Base-by-base conservation (phyloP, 2,113 vertebrate genomes). In the Caloenas nicobarica region DNA sequence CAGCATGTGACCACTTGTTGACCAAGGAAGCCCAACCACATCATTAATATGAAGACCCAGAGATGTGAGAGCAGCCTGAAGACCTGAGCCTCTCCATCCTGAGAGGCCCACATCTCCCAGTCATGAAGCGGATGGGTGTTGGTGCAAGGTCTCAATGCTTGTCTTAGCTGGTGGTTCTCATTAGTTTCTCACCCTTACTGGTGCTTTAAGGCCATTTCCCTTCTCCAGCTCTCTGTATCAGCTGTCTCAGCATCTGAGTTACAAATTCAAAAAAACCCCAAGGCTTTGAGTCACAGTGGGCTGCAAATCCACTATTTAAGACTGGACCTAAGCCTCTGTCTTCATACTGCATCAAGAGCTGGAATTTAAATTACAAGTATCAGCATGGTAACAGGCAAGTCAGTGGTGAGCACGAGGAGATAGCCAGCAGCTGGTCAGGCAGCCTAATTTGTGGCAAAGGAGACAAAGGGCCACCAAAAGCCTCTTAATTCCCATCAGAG, bases 201-300 rank as follows among this genome's bases (percentile, higher is more conserved):
- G 10, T 34, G 13, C 18, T 73, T 69, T 46, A 80, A 82, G 33
- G 40, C 19, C n/a, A 53, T 44, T 38, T 80, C 16, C 19, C 23
- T 72, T 28, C 16, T 26, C 4, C 22, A 66, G 0, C 5, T 81
- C 25, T n/a, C 46, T 0, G 0, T 19, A 53, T 34, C n/a, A 86
- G 23, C 60, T 74, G 16, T 25, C 34, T 40, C n/a, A 76, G 31
- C 12, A 69, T 42, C 18, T 1, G 0, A 23, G 25, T 8, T 70
- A 28, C 58, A 83, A 91, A 66, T 48, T 26, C 42, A 74, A 87
- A 71, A n/a, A 74, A 16, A 38, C 3, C 1, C 14, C 33, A 50
- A 11, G 7, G 10, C 33, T 76, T 48, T 86, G 64, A 81, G 36
- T 86, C 68, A 77, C 24, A 44, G 14, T 21, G 14, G 54, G 18